Evolutionary conservation across 2,113 vertebrate genomes (phyloP).

Genomic region (Ammodytes dubius): DNA sequence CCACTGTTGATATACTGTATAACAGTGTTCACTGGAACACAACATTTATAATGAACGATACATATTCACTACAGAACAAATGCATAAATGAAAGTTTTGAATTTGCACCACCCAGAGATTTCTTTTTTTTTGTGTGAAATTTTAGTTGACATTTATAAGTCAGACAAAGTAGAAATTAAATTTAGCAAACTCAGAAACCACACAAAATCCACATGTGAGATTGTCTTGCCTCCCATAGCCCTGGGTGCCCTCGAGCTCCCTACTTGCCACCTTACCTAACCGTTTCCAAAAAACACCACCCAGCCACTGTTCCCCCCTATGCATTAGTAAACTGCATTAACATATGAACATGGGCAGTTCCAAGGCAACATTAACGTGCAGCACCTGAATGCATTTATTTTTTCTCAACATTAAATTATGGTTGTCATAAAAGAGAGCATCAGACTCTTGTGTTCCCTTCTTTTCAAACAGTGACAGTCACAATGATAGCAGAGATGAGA

Average conservation of each 20-base stretch:
- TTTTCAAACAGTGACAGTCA: slow-evolving; percentile 46
- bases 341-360: slow-evolving; percentile 7
- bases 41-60: background rate
- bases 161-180: background rate
- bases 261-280: background rate
- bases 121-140: background rate
- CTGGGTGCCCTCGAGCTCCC: background rate
- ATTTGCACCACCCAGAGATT: background rate
- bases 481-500: slow-evolving; percentile 45
- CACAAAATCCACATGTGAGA: background rate
- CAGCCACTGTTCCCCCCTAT: background rate
- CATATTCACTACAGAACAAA: background rate
- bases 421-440: slow-evolving; percentile 15
- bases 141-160: background rate
- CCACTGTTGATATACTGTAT: background rate
- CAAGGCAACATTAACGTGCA: slow-evolving; percentile 24
- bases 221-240: background rate
- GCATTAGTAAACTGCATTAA: slow-evolving; percentile 22
- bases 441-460: slow-evolving; percentile 26
- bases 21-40: background rate
- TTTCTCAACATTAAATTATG: slow-evolving; percentile 37
- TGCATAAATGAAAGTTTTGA: background rate
- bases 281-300: background rate
- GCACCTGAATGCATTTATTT: slow-evolving; percentile 6
- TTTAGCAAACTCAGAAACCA: background rate